Conservation (phyloP, 2,113 vertebrate species). For the Opisthocomus hoazin region DNA sequence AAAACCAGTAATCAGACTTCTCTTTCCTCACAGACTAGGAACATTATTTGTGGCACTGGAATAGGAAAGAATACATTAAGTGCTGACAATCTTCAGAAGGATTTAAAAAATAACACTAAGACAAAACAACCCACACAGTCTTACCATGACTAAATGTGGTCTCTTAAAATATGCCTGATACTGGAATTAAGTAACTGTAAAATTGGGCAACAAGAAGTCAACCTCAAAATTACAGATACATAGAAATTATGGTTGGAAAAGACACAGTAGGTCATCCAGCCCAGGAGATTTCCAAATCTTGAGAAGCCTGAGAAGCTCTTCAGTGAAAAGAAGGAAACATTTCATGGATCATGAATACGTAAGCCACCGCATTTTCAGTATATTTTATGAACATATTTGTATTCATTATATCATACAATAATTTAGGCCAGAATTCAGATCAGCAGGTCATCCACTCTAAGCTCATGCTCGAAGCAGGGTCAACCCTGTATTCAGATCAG, state of each 20-base stretch:
- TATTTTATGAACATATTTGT: not conserved
- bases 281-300: slow-evolving; percentile 6
- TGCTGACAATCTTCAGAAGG: not conserved
- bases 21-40: not conserved
- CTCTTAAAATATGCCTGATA: slow-evolving; percentile 6
- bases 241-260: slow-evolving; percentile 33
- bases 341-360: rapidly evolving
- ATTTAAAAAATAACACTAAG: slow-evolving; percentile 6
- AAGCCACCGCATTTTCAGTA: not conserved
- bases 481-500: not conserved
- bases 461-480: not conserved
- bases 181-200: slow-evolving; percentile 45
- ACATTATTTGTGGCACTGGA: not conserved
- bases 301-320: not conserved
- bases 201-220: slow-evolving; percentile 37
- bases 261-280: not conserved
- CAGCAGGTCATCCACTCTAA: not conserved
- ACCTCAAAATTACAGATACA: slow-evolving; percentile 32
- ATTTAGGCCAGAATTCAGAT: not conserved
- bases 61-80: slow-evolving; percentile 34
- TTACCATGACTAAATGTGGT: slow-evolving; percentile 34
- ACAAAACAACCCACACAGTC: slow-evolving; percentile 2
- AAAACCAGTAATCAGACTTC: not conserved
- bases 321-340: not conserved
- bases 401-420: not conserved